Evolutionary conservation across 2,797 vertebrate genomes (phyloP), one percentile per base, ranked within the genome.

Genomic region (Cetoscarus ocellatus): DNA sequence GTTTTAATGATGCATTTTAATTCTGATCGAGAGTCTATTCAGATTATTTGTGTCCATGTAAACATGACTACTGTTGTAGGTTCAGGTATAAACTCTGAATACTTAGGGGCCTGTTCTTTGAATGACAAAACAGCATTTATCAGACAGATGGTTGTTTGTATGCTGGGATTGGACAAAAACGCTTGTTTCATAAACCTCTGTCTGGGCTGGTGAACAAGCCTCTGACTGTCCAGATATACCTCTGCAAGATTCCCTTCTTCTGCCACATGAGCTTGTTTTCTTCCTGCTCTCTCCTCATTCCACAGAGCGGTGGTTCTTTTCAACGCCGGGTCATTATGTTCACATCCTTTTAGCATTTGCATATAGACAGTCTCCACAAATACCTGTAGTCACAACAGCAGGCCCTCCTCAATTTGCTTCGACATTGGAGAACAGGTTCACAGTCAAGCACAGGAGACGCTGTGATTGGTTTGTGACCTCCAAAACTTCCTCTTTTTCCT

Each of bases 291-390:
- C 34, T 53, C 70, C 70, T 84, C 48, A 65, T 77, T 67, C 68
- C 77, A 50, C 50, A 68, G 61, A 78, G 52, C 61, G 7, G 14
- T 50, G 49, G 35, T 7, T 73, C 79, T 48, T 75, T 72, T 82
- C 67, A 70, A 13, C 67, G 81, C 74, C 12, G 43, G 77, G 75
- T 89, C 85, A 84, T 88, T 89, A 90, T 87, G 75, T 84, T 85
- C 82, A 85, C 86, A 86, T 89, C 87, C 85, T 87, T 72, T 83
- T 85, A 82, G 77, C 75, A 92, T 93, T 91, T 91, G 90, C 91
- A 93, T 92, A 92, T 91, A 92, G 87, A 93, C 90, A 92, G 89
- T 92, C 86, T 91, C 80, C 45, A 57, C 86, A 88, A 88, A 88
- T 87, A 88, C 70, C 82, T 86, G 65, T 78, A 83, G 81, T 83